Evolutionary conservation across 2,888 invertebrate genomes (phyloP).

Genomic region (Drosophila sordidula): DNA sequence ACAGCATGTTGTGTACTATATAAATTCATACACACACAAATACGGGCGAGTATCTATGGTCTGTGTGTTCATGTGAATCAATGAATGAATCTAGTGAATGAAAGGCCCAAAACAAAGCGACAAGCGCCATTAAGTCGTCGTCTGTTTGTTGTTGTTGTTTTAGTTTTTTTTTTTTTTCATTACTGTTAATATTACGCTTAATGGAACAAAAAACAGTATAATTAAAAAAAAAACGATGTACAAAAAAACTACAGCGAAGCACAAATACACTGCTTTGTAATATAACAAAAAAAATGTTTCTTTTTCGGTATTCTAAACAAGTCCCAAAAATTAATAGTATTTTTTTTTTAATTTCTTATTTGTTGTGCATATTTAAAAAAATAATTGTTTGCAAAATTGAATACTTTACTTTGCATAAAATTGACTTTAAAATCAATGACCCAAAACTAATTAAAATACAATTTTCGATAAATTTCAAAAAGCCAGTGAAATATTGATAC

Average conservation of each 20-base stretch:
- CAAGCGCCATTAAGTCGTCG: slow-evolving; percentile 61
- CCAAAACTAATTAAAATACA: not conserved
- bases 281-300: too few species aligned
- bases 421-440: not conserved
- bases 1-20: slow-evolving; percentile 41
- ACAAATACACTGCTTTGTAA: slow-evolving; percentile 17
- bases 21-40: not conserved
- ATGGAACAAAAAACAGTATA: slow-evolving; percentile 52
- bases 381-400: not conserved
- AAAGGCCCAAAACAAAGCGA: slow-evolving; percentile 61
- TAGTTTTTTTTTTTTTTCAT: slow-evolving; percentile 26
- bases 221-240: slow-evolving; percentile 18
- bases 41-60: slow-evolving; percentile 1
- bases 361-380: not conserved
- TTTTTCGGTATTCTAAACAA: too few species aligned
- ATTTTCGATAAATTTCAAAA: slow-evolving; percentile 6
- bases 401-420: not conserved
- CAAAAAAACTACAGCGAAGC: slow-evolving; percentile 11
- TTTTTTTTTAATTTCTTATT: not conserved
- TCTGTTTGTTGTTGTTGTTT: slow-evolving; percentile 41
- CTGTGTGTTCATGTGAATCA: slow-evolving; percentile 54
- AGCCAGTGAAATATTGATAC: not conserved
- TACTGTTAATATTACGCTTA: slow-evolving; percentile 36
- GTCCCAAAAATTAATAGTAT: too few species aligned
- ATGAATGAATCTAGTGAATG: slow-evolving; percentile 70